phyloP scores from a whole-genome alignment of 2,888 invertebrate species.

The Subacronicta megacephala region DNA sequence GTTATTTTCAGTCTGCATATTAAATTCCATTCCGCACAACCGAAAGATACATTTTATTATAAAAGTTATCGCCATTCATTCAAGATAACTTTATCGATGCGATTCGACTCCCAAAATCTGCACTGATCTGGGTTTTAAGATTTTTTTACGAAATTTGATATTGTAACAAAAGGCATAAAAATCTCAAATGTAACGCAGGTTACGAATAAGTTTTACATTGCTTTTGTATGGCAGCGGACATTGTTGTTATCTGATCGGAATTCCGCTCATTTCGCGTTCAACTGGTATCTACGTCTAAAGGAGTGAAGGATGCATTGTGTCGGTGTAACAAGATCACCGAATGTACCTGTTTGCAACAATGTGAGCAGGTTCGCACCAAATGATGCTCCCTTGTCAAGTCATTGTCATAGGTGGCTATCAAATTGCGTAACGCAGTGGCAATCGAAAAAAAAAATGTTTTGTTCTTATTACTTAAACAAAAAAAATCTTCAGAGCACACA shows the following conservation, averaged over 20 bases:
- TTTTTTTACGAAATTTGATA: slow-evolving; percentile 72
- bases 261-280: slow-evolving; percentile 71
- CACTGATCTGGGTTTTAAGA: slow-evolving; percentile 43
- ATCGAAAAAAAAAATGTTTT: slow-evolving; percentile 15
- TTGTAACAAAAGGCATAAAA: slow-evolving; percentile 67
- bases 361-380: slow-evolving; percentile 73
- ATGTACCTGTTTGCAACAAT: slow-evolving; percentile 83
- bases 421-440: slow-evolving; percentile 51
- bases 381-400: slow-evolving; percentile 67
- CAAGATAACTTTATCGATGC: neutral
- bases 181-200: slow-evolving; percentile 66
- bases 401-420: slow-evolving; percentile 58
- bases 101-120: slow-evolving; percentile 17
- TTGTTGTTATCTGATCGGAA: slow-evolving; percentile 87
- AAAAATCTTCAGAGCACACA: no score
- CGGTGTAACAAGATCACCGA: slow-evolving; percentile 82
- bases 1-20: no score
- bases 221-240: slow-evolving; percentile 79
- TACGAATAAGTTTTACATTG: slow-evolving; percentile 72
- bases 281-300: slow-evolving; percentile 65
- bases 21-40: no score
- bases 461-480: no score
- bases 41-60: no score
- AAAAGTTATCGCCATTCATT: no score
- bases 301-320: slow-evolving; percentile 80